Base-by-base conservation (phyloP, 2,888 invertebrate species). In the Machimus rusticus region DNA sequence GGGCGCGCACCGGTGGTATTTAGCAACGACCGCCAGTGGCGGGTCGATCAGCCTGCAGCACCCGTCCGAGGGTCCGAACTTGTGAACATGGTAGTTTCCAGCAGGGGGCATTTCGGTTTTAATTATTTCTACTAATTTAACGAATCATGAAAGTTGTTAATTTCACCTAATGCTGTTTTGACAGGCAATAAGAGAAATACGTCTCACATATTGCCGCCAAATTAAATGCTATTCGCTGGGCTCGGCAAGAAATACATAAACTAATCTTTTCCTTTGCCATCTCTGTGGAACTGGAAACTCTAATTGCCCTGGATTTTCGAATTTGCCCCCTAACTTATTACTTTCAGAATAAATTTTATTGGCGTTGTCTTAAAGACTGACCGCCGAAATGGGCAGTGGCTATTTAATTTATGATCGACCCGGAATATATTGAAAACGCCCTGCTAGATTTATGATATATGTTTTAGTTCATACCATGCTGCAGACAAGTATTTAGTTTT, bases 51-150 rank as follows among this genome's bases (percentile, higher is more conserved):
- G 28, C 16, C 16, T 5, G 28, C 55, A 51, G 55, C 31, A 34
- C 0, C 39, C 39, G 31, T 51, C 55, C 23, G 16, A 9, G 23
- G 23, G 8, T 81, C 51, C 14, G 16, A 8, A 14, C 14, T 37
- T 14, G 12, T 28, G 23, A n/a, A 81, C 81, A 81, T 31, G 31
- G 55, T 51, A 28, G 31, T 55, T 51, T 16, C 31, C 81, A 51
- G 81, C 81, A 28, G 81, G 81, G 14, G 23, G 31, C 31, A 51
- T 81, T 55, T 81, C 46, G 34, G 55, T 81, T 81, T 81, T 81
- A 81, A 81, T 81, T 81, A 81, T 51, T 81, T 14, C 28, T 51
- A 16, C 31, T 51, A 19, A 46, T 81, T 51, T 51, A 12, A 55
- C 43, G 34, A 55, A 51, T 34, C 28, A 31, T 31, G 46, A n/a